Conservation (phyloP, 37 sponge, comb jelly and placozoan species). For the Dysidea cf. avara region DNA sequence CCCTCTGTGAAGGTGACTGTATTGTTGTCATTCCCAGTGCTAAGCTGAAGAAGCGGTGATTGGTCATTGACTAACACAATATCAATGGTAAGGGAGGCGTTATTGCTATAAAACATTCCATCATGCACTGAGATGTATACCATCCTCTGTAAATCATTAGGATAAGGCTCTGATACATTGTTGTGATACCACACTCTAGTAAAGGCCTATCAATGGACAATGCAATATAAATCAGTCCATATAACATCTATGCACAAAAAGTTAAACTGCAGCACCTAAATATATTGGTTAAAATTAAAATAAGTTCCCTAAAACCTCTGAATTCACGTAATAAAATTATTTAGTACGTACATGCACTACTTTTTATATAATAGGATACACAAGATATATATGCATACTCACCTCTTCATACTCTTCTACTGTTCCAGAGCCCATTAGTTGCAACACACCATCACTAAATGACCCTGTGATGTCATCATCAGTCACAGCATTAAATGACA, state of each 20-base stretch:
- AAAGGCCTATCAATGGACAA: too few relatives aligned
- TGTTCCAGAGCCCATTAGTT: conserved; percentile 18
- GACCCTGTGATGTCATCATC: not conserved
- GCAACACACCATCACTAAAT: conserved; percentile 13
- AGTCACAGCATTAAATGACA: conserved; percentile 1
- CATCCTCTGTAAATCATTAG: not conserved
- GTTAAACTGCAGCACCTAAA: too few relatives aligned
- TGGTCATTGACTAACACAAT: conserved; percentile 52
- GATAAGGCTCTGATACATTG: conserved; percentile 28
- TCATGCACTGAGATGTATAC: conserved; percentile 39
- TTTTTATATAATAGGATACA: not conserved
- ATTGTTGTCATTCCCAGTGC: too few relatives aligned
- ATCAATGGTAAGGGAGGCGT: conserved; percentile 17
- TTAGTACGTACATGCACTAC: too few relatives aligned
- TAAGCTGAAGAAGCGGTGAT: conserved; percentile 23
- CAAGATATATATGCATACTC: not conserved
- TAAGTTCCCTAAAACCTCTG: too few relatives aligned
- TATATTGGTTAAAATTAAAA: too few relatives aligned
- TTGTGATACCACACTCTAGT: conserved; percentile 29
- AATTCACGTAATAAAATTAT: too few relatives aligned
- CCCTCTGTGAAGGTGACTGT: conserved; percentile 33
- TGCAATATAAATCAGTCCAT: too few relatives aligned
- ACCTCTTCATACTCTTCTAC: conserved; percentile 19
- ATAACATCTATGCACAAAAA: too few relatives aligned
- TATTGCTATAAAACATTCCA: conserved; percentile 14